Evolutionary conservation across 1,140 invertebrate genomes (phyloP).

Genomic region (Galendromus occidentalis): DNA sequence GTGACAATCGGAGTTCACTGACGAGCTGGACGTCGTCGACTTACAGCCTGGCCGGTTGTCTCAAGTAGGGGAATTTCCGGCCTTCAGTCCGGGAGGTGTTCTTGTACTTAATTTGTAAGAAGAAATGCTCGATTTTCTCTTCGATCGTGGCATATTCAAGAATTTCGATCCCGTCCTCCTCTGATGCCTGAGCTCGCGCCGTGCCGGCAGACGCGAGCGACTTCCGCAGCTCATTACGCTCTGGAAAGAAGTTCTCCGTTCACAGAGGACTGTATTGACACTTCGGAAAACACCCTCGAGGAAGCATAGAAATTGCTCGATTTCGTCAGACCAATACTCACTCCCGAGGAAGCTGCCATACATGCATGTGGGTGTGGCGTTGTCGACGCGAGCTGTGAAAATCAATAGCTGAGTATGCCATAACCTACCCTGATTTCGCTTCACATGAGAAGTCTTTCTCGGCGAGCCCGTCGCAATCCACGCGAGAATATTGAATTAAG

Average conservation of each 20-base stretch:
- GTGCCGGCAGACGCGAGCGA: not conserved
- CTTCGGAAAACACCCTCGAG: not conserved
- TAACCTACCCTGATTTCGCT: too few relatives aligned
- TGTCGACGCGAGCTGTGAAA: not conserved
- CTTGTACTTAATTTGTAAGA: not conserved
- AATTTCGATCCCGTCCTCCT: not conserved
- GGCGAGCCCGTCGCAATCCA: too few relatives aligned
- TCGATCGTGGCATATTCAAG: not conserved
- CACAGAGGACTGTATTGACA: not conserved
- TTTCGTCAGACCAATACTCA: not conserved
- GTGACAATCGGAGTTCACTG: not conserved
- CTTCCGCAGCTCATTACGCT: not conserved
- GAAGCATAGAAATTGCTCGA: not conserved
- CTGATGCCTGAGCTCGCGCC: not conserved
- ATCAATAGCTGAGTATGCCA: too few relatives aligned
- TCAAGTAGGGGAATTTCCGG: not conserved
- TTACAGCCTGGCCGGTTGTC: not conserved
- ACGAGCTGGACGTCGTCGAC: not conserved
- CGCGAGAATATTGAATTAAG: too few relatives aligned
- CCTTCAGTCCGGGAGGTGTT: not conserved
- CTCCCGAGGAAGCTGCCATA: constrained; percentile 2
- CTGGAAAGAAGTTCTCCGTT: not conserved
- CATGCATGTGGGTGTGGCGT: not conserved
- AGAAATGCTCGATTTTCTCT: not conserved
- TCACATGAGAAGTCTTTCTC: too few relatives aligned